phyloP scores from a whole-genome alignment of 2,113 vertebrate species.

The Perognathus longimembris region DNA sequence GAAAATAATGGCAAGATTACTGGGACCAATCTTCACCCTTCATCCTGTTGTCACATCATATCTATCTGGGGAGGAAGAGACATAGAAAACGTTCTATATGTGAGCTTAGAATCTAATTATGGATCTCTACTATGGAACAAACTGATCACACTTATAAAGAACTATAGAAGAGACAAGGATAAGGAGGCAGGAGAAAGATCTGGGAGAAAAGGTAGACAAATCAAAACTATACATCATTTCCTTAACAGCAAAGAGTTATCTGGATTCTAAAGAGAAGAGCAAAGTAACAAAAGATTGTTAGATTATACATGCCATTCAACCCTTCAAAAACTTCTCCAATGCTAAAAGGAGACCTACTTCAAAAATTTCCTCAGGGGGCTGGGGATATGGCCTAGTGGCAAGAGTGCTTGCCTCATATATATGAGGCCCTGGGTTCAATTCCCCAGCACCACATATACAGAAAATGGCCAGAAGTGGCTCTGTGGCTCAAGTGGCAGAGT shows the following conservation, averaged over 20 bases:
- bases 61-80: neutral
- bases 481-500: too few relatives aligned
- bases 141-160: neutral
- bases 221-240: slow-evolving; percentile 34
- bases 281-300: neutral
- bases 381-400: too few relatives aligned
- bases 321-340: slow-evolving; percentile 1
- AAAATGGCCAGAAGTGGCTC: too few relatives aligned
- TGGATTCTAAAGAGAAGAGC: slow-evolving; percentile 20
- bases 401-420: too few relatives aligned
- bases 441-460: too few relatives aligned
- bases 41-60: neutral
- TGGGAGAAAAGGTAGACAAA: neutral
- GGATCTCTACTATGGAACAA: slow-evolving; percentile 37
- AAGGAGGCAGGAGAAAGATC: neutral
- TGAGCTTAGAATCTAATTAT: neutral
- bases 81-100: neutral
- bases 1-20: neutral
- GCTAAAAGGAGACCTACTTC: neutral
- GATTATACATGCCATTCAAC: neutral
- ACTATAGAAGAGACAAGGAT: neutral
- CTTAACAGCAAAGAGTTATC: neutral
- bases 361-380: too few relatives aligned
- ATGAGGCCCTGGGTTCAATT: too few relatives aligned
- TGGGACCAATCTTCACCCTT: neutral